Base-by-base conservation (phyloP, 2,888 invertebrate genomes). In the Cremastobaeus sp. region DNA sequence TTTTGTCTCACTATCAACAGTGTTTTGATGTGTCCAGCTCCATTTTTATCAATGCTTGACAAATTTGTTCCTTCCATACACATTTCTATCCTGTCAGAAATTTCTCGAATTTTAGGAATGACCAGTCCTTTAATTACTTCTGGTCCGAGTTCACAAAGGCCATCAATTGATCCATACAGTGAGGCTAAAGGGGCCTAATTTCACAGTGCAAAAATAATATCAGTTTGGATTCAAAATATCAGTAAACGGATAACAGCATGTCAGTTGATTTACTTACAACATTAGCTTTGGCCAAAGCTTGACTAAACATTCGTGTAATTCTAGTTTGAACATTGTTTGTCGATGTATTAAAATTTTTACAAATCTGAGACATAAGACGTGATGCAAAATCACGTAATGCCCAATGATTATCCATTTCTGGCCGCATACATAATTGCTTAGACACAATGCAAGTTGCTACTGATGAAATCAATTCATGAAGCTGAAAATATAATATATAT, bases 371-470 rank as follows among this genome's bases (percentile, higher is more conserved):
- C 93, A 98, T 95, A 5, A 98, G 90, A 0, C 96, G 91, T 0
- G 98, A 95, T 0, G 98, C 98, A 88, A 99, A 99, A 88, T 99
- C 99, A 9, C 99, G 90, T 57, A 99, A 89, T 0, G 99, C 99
- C 98, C 98, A 99, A 88, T 99, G 99, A 89, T 99, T 99, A 88
- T 99, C 99, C 82, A 95, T 90, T 88, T 99, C 99, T 0, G 98
- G 98, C 20, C 98, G 91, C 89, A 95, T 92, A 86, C 98, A 99
- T 25, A 98, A 90, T 88, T 98, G 98, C 68, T 96, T 94, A 39
- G 98, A 97, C 1, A 99, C 96, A 78, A 99, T 97, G 87, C 99
- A 99, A 0, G 98, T 98, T 41, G 95, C 94, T 15, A 99, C 97
- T 0, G 98, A 95, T 1, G 99, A 99, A 78, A 99, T 95, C 79